These are phyloP conservation scores for Okamejei kenojei DNA, from an alignment of 2,797 vertebrate species.

Conservation along the genomic window DNA sequence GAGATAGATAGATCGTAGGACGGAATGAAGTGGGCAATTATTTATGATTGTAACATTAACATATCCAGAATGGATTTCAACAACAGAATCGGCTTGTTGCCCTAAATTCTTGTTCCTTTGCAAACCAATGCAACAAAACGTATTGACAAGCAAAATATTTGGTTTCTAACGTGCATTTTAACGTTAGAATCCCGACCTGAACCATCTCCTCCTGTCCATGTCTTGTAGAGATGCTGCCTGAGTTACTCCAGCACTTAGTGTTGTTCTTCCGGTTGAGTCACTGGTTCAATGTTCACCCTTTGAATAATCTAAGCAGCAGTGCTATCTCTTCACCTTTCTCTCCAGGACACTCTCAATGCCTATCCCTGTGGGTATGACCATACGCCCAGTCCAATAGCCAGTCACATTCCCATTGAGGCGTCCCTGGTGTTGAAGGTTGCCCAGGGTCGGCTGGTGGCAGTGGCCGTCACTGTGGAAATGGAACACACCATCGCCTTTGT, in stretches of 20 bases:
- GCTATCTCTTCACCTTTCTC: constrained; percentile 18
- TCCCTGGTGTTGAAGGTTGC: constrained; percentile 74
- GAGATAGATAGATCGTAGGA: not conserved
- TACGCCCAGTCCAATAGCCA: constrained; percentile 95
- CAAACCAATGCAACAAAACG: not conserved
- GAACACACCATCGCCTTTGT: constrained; percentile 83
- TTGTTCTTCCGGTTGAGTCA: not conserved
- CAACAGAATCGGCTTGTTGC: not conserved
- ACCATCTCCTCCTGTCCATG: too few species aligned
- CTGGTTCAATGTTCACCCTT: not conserved
- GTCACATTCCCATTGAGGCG: constrained; percentile 69
- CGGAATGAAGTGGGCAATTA: not conserved
- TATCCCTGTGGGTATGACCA: constrained; percentile 96
- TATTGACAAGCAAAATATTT: not conserved
- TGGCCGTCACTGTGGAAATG: constrained; percentile 74
- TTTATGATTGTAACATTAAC: not conserved
- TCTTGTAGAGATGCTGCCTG: too few species aligned
- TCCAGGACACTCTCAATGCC: constrained; percentile 81
- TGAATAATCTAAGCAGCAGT: not conserved
- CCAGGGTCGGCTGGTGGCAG: constrained; percentile 76
- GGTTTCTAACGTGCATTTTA: not conserved
- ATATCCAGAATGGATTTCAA: not conserved
- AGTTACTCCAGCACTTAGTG: too few species aligned
- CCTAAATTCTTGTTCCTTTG: not conserved
- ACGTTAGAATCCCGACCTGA: too few species aligned